These are phyloP conservation scores for Acronicta aceris DNA, from an alignment of 2,888 invertebrate species.

Conservation along the genomic window DNA sequence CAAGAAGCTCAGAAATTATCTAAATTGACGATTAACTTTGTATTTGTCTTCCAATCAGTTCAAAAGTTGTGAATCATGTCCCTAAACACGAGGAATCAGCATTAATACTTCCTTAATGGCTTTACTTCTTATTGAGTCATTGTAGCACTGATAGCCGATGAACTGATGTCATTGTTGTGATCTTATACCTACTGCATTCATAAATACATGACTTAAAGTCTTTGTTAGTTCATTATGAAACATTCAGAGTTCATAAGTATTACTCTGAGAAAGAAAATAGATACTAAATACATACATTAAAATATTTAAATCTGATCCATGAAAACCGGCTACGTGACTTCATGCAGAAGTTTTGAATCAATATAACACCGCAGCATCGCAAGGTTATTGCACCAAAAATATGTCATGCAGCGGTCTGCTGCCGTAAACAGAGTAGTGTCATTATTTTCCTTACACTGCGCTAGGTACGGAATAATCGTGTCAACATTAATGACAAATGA, in stretches of 20 bases:
- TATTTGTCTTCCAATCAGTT: conserved; percentile 4
- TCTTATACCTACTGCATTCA: conserved; percentile 1
- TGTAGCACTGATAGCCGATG: conserved; percentile 14
- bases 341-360: neutral
- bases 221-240: conserved; percentile 1
- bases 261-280: too few species aligned
- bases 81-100: conserved; percentile 26
- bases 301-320: too few species aligned
- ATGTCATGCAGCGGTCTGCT: conserved; percentile 14
- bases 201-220: neutral
- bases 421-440: conserved; percentile 3
- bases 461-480: neutral
- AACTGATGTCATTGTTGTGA: conserved; percentile 42
- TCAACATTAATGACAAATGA: neutral
- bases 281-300: too few species aligned
- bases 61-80: conserved; percentile 29
- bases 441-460: conserved; percentile 2
- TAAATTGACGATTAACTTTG: neutral
- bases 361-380: conserved; percentile 6
- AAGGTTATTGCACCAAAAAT: conserved; percentile 38
- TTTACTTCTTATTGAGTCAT: conserved; percentile 36
- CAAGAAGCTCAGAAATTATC: too few species aligned
- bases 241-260: too few species aligned
- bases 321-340: too few species aligned
- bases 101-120: conserved; percentile 29